These are phyloP conservation scores for Drosophila ercepeae DNA, from an alignment of 1,140 invertebrate genomes.

Conservation along the genomic window DNA sequence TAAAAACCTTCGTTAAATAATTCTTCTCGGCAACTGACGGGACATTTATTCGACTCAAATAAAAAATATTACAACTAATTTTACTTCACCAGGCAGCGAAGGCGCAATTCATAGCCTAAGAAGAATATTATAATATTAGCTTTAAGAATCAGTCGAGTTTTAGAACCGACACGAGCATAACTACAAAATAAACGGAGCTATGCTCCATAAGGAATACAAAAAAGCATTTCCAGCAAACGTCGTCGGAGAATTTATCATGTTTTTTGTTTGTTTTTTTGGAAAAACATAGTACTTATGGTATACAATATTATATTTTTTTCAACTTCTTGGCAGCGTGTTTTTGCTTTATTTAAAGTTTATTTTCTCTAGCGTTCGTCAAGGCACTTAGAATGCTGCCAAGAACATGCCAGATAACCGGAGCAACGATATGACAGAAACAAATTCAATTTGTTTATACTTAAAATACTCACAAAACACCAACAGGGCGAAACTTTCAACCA, in stretches of 20 bases:
- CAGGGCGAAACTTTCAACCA: slow-evolving; percentile 35
- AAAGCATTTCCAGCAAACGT: too few relatives aligned
- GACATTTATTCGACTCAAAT: too few relatives aligned
- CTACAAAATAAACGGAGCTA: too few relatives aligned
- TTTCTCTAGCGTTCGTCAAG: slow-evolving; percentile 12
- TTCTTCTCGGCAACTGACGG: too few relatives aligned
- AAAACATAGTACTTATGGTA: not conserved
- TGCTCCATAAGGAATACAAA: too few relatives aligned
- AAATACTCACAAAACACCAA: slow-evolving; percentile 33
- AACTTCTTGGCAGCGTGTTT: not conserved
- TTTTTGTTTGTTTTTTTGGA: not conserved
- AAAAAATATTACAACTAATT: too few relatives aligned
- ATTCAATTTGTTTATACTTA: slow-evolving; percentile 69
- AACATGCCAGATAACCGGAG: slow-evolving; percentile 38
- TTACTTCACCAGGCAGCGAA: too few relatives aligned
- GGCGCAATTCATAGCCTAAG: too few relatives aligned
- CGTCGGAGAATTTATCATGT: slow-evolving; percentile 1
- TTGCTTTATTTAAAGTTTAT: slow-evolving; percentile 13
- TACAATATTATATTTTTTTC: slow-evolving; percentile 13
- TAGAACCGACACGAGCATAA: too few relatives aligned
- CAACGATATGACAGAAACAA: slow-evolving; percentile 62
- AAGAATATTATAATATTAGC: too few relatives aligned
- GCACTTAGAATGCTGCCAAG: slow-evolving; percentile 32
- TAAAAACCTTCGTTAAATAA: too few relatives aligned
- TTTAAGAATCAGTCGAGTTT: too few relatives aligned